Percentiles rank a stretch among this genome's conserved stretches.
Conservation (phyloP, 2,888 invertebrate species). For the Cheilosia variabilis region DNA sequence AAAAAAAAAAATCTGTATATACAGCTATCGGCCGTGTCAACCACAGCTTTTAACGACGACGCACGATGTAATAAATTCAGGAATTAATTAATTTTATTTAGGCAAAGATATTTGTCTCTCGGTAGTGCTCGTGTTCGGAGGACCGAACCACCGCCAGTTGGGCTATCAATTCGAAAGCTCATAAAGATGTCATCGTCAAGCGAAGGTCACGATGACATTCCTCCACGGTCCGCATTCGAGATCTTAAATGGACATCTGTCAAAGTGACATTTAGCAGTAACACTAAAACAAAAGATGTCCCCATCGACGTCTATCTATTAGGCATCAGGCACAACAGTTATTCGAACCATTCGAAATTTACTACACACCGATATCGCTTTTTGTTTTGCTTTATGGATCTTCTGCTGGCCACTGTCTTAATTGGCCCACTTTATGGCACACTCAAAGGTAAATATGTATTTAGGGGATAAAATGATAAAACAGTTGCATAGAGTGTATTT, state of each 20-base stretch:
- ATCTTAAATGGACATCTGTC: constrained; percentile 74
- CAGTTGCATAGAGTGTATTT: constrained; percentile 71
- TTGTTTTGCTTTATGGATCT: constrained; percentile 69
- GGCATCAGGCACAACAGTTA: constrained; percentile 69
- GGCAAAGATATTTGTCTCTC: constrained; percentile 50
- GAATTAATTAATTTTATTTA: constrained; percentile 75
- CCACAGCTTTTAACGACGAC: constrained; percentile 67
- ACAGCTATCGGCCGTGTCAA: constrained; percentile 60
- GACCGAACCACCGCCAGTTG: constrained; percentile 42
- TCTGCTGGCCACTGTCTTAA: constrained; percentile 73
- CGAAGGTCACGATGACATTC: constrained; percentile 74
- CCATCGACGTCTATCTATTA: constrained; percentile 31
- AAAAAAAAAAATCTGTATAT: constrained; percentile 17
- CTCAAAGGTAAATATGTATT: constrained; percentile 70
- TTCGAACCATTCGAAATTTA: constrained; percentile 61
- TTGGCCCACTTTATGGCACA: constrained; percentile 70
- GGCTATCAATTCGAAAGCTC: constrained; percentile 74
- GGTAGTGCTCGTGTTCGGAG: constrained; percentile 26
- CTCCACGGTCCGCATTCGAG: constrained; percentile 65
- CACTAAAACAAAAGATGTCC: constrained; percentile 71
- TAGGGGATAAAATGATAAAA: constrained; percentile 66
- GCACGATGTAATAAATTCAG: constrained; percentile 70
- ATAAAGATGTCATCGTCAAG: constrained; percentile 74
- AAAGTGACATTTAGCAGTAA: constrained; percentile 73
- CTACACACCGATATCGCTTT: constrained; percentile 61